Evolutionary conservation across 2,113 vertebrate species (phyloP), one percentile per base, ranked within the genome.

Genomic region (Lynx canadensis): DNA sequence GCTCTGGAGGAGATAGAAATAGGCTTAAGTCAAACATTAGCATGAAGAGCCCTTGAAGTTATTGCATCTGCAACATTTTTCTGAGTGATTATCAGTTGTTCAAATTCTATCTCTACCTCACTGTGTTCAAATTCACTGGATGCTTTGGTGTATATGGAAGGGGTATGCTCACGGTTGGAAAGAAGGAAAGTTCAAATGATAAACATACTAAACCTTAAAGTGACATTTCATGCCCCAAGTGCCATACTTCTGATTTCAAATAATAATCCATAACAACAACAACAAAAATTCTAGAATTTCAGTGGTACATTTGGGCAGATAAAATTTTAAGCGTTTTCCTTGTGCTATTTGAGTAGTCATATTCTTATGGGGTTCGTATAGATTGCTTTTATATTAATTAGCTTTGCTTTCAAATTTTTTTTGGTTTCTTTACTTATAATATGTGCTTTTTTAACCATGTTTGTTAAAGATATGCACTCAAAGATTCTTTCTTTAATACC

Each of bases 371-470:
- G 71, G 82, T 97, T 98, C 90, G 80, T 99, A 94, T 78, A 98
- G 94, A 85, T 93, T 0, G 98, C 98, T 99, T 99, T 97, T 98
- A 94, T 98, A 99, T 98, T 98, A 98, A 98, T 98, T 99, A 98
- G 98, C 98, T 99, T 98, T 98, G 98, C 98, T 99, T 98, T 98
- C 73, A 84, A 13, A 82, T 98, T 98, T 96, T 97, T 98, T 97
- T 97, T 98, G 80, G 21, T 98, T 98, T 97, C 82, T 98, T 99
- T 98, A 96, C 98, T 98, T 98, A 98, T 93, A 98, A 98, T 98
- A 98, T 97, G 98, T 99, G 98, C 98, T 99, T 99, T 98, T 98
- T 99, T 98, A 99, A 99, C 98, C 98, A 98, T 98, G 93, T 99
- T 98, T 98, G 97, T 99, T 98, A 97, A 98, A 95, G 96, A 97